Base-by-base conservation (phyloP, 1,140 invertebrate species). In the Lineus longissimus region DNA sequence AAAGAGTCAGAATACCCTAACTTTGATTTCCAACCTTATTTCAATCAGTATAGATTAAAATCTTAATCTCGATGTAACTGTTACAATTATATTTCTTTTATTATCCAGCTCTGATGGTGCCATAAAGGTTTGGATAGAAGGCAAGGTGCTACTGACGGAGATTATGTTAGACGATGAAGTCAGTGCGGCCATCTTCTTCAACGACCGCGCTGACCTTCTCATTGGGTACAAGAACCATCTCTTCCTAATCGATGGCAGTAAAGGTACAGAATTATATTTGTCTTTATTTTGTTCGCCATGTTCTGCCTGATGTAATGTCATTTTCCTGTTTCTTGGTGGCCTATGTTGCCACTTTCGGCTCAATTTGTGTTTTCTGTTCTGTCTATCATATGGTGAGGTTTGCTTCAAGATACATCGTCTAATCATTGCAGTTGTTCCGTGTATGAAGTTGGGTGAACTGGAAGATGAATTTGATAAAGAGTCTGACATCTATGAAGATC, bases 141-240 rank as follows among this genome's bases (percentile, higher is more conserved):
- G 65, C 27, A 67, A 72, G 17, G 63, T 65, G 9, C 60, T 81
- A 11, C 43, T 80, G 58, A 78, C 75, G 33, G 79, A 81, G 61
- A 75, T 81, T 19, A 71, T 69, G 57, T 40, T 80, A 43, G 76
- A 80, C 45, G 68, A 71, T 11, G 69, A 70, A 0, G 65, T 80
- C 15, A 73, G 70, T 62, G 55, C 75, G 23, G 73, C 68, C 25
- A 73, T 70, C 29, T 81, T 81, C 61, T 66, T 81, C 15, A 79
- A 80, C 66, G 67, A 68, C 41, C 66, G 61, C 23, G 75, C 69
- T 19, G 77, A 81, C 56, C 63, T 81, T 1, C 43, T 80, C 29
- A 65, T 80, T 4, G 78, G 74, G 45, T 80, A 73, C 64, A 69
- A 76, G 59, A 78, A 81, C 61, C 78, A 81, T 61, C 67, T 81